Percentiles rank a stretch among this genome's conserved stretches.
Evolutionary conservation across 2,797 vertebrate genomes (phyloP).

Genomic region (Valencia hispanica): DNA sequence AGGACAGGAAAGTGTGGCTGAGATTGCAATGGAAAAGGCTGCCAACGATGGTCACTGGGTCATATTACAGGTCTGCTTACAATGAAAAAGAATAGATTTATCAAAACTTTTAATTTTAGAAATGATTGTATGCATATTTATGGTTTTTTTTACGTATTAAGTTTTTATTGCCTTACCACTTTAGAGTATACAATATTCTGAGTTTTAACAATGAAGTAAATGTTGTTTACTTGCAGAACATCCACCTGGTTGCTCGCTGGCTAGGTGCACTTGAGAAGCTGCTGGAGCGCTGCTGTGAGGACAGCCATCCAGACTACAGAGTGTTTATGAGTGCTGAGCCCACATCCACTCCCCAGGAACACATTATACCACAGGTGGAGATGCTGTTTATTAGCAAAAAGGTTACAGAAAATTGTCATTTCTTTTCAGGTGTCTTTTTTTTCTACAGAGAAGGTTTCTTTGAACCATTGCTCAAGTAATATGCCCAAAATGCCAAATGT

Average conservation of each 20-base stretch:
- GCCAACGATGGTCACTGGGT: slow-evolving; percentile 92
- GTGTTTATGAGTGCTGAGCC: slow-evolving; percentile 86
- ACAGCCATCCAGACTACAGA: slow-evolving; percentile 79
- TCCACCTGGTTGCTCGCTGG: slow-evolving; percentile 88
- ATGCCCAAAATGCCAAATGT: not conserved
- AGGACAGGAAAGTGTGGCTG: slow-evolving; percentile 88
- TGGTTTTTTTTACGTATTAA: not conserved
- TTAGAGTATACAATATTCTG: not conserved
- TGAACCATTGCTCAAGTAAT: not conserved
- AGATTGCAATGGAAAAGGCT: slow-evolving; percentile 85
- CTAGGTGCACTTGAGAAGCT: slow-evolving; percentile 84
- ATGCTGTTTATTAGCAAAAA: not conserved
- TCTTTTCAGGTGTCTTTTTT: not conserved
- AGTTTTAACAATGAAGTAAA: not conserved
- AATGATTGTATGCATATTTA: not conserved
- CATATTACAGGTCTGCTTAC: slow-evolving; percentile 84
- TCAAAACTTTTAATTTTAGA: too few relatives aligned
- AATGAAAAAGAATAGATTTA: not conserved
- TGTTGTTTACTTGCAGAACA: slow-evolving; percentile 78
- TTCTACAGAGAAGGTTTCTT: not conserved
- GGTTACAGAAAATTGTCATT: not conserved
- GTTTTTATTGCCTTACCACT: not conserved
- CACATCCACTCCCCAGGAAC: slow-evolving; percentile 77
- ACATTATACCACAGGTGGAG: slow-evolving; percentile 81
- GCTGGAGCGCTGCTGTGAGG: slow-evolving; percentile 78